These are phyloP conservation scores for Anseranas semipalmata DNA, from an alignment of 2,113 vertebrate species.

Conservation along the genomic window DNA sequence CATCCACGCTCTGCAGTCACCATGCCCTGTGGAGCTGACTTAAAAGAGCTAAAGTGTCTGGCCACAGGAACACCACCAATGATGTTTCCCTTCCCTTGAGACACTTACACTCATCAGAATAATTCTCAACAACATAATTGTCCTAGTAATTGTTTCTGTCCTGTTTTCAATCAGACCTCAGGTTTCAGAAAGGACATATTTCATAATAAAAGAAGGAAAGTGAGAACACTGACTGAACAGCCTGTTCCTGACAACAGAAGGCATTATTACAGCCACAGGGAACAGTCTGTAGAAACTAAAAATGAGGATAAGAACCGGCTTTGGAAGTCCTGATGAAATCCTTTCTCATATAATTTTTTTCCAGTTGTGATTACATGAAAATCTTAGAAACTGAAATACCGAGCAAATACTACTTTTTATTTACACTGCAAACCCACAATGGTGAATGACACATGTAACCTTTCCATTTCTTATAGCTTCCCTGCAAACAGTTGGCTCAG, in stretches of 20 bases:
- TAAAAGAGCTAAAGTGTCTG: not conserved
- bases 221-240: not conserved
- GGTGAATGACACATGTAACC: slow-evolving; percentile 30
- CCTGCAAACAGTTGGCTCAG: not conserved
- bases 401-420: slow-evolving; percentile 51
- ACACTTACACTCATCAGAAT: not conserved
- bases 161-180: not conserved
- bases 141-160: not conserved
- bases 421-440: slow-evolving; percentile 16
- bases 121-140: slow-evolving; percentile 3
- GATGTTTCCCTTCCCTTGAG: not conserved
- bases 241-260: slow-evolving; percentile 21
- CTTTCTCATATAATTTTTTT: not conserved
- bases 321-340: not conserved
- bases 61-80: not conserved
- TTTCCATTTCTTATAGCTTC: slow-evolving; percentile 16
- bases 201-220: slow-evolving; percentile 2
- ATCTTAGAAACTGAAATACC: not conserved
- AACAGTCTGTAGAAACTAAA: not conserved
- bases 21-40: not conserved
- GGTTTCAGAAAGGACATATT: slow-evolving; percentile 44
- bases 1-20: not conserved
- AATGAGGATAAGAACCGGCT: slow-evolving; percentile 13
- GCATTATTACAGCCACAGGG: slow-evolving; percentile 2
- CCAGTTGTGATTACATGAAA: not conserved